These are phyloP conservation scores for Sogatella furcifera DNA, from an alignment of 1,140 invertebrate genomes.

Conservation along the genomic window DNA sequence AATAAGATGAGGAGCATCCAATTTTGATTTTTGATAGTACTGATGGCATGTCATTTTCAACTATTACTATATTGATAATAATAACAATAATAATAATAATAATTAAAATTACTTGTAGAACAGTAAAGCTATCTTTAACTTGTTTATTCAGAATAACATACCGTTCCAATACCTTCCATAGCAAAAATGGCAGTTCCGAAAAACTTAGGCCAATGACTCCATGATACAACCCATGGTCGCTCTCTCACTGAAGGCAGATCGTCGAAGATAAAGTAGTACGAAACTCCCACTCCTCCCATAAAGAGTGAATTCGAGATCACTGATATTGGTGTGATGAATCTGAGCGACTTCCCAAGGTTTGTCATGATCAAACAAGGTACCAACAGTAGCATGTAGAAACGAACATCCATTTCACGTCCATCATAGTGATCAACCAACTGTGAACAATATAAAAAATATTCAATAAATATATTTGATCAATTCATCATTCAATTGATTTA, in stretches of 20 bases:
- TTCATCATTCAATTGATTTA: too few species aligned
- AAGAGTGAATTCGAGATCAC: constrained; percentile 71
- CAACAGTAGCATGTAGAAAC: constrained; percentile 58
- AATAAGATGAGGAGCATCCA: too few species aligned
- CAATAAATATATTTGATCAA: too few species aligned
- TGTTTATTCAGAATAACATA: constrained; percentile 34
- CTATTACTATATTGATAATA: too few species aligned
- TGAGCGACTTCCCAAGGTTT: constrained; percentile 69
- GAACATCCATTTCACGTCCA: constrained; percentile 39
- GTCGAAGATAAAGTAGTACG: constrained; percentile 54
- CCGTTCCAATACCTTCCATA: constrained; percentile 74
- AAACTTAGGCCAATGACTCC: constrained; percentile 56
- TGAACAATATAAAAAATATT: not conserved
- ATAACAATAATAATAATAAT: too few species aligned
- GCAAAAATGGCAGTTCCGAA: constrained; percentile 82
- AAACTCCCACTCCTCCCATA: constrained; percentile 60
- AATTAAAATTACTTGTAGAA: too few species aligned
- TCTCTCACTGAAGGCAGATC: constrained; percentile 10
- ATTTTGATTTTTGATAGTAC: too few species aligned
- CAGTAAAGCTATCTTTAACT: too few species aligned
- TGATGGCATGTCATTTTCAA: too few species aligned
- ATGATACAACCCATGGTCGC: constrained; percentile 33
- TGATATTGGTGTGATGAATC: constrained; percentile 71
- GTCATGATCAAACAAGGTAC: constrained; percentile 58
- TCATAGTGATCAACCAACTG: constrained; percentile 50